phyloP scores from a whole-genome alignment of 2,113 vertebrate species.

The Lagopus muta region DNA sequence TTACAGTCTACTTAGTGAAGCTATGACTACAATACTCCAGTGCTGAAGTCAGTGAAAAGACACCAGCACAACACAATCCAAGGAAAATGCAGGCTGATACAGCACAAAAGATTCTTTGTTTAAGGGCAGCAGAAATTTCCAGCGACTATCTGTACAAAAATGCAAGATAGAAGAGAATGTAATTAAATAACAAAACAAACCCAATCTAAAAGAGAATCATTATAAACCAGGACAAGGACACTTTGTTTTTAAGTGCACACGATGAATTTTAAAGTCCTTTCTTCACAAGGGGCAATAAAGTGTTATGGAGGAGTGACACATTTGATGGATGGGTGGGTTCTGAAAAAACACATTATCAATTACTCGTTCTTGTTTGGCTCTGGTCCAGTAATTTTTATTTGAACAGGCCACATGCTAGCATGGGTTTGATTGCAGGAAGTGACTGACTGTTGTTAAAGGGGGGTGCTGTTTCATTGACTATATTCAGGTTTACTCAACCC shows the following conservation, averaged over 20 bases:
- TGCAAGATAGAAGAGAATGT: conserved; percentile 62
- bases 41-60: conserved; percentile 78
- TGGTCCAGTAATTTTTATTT: conserved; percentile 79
- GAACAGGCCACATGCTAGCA: conserved; percentile 71
- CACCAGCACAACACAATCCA: conserved; percentile 70
- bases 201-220: conserved; percentile 72
- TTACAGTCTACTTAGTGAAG: conserved; percentile 73
- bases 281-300: conserved; percentile 76
- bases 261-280: conserved; percentile 80
- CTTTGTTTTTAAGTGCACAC: conserved; percentile 76
- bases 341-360: conserved; percentile 79
- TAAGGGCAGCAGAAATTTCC: conserved; percentile 74
- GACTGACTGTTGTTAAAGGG: conserved; percentile 65
- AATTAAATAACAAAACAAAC: conserved; percentile 80
- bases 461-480: conserved; percentile 56
- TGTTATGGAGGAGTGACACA: conserved; percentile 73
- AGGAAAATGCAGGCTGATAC: conserved; percentile 73
- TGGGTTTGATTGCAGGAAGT: conserved; percentile 76
- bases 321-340: conserved; percentile 74
- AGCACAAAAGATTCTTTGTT: conserved; percentile 77
- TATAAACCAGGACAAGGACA: conserved; percentile 73
- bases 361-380: conserved; percentile 76
- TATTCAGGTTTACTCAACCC: conserved; percentile 52
- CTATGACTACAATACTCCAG: conserved; percentile 47
- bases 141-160: conserved; percentile 72